These are phyloP conservation scores for Steinernema scapterisci DNA, from an alignment of 2,888 invertebrate genomes.

Conservation along the genomic window DNA sequence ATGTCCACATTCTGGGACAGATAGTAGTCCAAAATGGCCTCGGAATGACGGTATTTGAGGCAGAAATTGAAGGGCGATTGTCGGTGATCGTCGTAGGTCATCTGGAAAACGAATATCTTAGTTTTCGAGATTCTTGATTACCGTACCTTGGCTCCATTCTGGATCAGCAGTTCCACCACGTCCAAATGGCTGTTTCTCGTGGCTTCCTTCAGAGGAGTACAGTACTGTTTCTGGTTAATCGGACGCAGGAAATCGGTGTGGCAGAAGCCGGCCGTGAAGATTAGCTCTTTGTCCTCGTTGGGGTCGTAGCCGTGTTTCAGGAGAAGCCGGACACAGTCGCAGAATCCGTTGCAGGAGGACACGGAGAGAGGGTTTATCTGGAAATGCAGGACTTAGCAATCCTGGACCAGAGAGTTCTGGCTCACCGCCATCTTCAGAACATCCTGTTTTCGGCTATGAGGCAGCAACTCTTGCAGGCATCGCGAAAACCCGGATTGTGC, in stretches of 20 bases:
- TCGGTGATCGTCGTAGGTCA: background rate
- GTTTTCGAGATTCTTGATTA: background rate
- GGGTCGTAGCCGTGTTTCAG: background rate
- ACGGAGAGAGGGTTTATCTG: conserved; percentile 3
- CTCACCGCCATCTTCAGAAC: background rate
- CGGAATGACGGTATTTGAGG: background rate
- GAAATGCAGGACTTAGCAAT: background rate
- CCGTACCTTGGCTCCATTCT: conserved; percentile 2
- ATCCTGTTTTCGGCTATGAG: background rate
- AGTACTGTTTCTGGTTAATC: background rate
- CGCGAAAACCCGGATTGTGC: background rate
- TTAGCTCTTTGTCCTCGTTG: background rate
- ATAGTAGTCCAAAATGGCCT: background rate
- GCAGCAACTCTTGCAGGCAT: background rate
- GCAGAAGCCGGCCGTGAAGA: background rate
- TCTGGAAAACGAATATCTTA: background rate
- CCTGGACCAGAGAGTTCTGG: too few relatives aligned
- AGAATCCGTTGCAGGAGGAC: background rate
- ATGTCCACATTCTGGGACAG: background rate
- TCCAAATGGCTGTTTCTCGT: background rate
- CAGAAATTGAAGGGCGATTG: background rate
- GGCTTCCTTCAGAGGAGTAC: conserved; percentile 22
- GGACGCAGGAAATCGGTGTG: background rate
- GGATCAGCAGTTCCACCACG: background rate
- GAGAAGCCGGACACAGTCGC: background rate